phyloP scores from a whole-genome alignment of 2,113 vertebrate species.

The Cinclus cinclus region DNA sequence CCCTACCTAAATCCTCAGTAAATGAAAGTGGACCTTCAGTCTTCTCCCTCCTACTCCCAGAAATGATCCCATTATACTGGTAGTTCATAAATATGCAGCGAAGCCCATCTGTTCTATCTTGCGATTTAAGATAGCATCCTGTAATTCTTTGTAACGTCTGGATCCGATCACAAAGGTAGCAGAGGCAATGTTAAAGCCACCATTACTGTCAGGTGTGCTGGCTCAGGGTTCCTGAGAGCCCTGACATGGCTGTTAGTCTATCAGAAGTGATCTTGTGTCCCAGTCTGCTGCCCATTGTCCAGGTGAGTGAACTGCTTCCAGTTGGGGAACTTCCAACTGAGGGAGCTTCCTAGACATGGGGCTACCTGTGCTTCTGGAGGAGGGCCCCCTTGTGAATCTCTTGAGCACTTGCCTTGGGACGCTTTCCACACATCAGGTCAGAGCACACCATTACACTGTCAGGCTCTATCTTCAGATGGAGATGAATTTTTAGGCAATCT shows the following conservation, averaged over 20 bases:
- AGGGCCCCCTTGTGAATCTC: neutral
- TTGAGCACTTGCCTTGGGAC: neutral
- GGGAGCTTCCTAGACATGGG: neutral
- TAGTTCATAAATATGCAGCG: constrained; percentile 46
- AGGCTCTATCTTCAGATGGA: constrained; percentile 51
- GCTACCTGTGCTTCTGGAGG: neutral
- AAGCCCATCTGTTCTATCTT: constrained; percentile 48
- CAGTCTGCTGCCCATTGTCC: fast-evolving
- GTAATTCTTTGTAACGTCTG: neutral
- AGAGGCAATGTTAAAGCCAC: neutral
- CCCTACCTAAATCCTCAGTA: neutral
- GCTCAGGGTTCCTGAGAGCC: neutral
- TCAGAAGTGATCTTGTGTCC: neutral
- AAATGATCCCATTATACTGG: constrained; percentile 40
- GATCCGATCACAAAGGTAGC: neutral
- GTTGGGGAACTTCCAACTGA: too few relatives aligned
- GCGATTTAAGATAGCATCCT: neutral
- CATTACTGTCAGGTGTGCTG: neutral
- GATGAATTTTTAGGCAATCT: constrained; percentile 69
- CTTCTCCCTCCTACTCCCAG: constrained; percentile 18
- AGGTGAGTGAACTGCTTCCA: fast-evolving
- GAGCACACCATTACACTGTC: constrained; percentile 18
- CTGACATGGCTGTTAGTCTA: neutral
- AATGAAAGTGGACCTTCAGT: constrained; percentile 31
- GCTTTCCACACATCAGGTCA: constrained; percentile 32